These are phyloP conservation scores for Rhopalosiphum maidis DNA, from an alignment of 1,140 invertebrate genomes.

Conservation along the genomic window DNA sequence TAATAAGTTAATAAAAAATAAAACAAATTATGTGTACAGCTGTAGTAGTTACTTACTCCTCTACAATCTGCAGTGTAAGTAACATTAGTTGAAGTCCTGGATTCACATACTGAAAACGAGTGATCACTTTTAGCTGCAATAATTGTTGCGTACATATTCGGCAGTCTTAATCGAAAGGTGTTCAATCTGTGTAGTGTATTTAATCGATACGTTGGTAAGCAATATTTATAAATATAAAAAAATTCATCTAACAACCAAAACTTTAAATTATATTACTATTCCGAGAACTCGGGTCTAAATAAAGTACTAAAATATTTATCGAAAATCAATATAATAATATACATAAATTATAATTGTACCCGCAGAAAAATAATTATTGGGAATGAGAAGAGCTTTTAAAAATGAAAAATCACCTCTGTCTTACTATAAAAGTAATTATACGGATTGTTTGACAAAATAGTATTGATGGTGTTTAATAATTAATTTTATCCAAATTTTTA, in stretches of 20 bases:
- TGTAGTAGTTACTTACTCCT: not conserved
- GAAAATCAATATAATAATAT: not conserved
- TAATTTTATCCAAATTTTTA: not conserved
- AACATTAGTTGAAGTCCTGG: not conserved
- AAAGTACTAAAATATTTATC: not conserved
- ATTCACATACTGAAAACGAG: not conserved
- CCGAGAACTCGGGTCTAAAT: not conserved
- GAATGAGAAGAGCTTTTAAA: too few species aligned
- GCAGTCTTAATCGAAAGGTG: conserved; percentile 30
- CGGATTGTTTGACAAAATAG: too few species aligned
- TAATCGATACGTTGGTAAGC: not conserved
- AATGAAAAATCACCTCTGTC: too few species aligned
- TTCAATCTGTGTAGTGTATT: not conserved
- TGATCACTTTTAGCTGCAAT: not conserved
- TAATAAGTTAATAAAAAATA: not conserved
- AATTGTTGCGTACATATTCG: conserved; percentile 23
- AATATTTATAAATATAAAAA: not conserved
- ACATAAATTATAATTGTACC: not conserved
- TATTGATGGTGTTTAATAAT: not conserved
- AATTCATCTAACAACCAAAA: not conserved
- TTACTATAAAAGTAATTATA: too few species aligned
- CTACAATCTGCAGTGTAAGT: not conserved
- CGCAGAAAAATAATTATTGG: not conserved
- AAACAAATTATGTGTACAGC: not conserved
- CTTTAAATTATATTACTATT: not conserved